Base-by-base conservation (phyloP, 2,113 vertebrate genomes). In the Boulengeromyrus knoepffleri region DNA sequence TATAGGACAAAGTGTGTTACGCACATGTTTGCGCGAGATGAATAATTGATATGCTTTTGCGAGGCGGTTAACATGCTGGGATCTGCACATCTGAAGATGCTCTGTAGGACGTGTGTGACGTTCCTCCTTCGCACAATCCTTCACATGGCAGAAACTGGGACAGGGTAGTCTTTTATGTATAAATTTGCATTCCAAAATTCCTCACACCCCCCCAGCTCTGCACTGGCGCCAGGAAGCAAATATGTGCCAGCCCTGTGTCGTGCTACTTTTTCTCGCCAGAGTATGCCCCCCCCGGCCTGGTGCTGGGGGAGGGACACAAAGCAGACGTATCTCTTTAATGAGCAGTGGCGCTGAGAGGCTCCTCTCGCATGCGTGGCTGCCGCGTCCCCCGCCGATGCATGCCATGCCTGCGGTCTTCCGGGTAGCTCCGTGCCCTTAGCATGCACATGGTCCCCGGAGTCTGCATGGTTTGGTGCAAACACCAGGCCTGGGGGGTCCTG, bases 251-350 rank as follows among this genome's bases (percentile, higher is more conserved):
- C 92, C 93, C 90, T 70, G 93, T 95, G 94, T 96, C 95, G 94
- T 95, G 95, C 95, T 94, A 95, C 95, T 95, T 95, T 95, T 94
- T 90, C 94, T 95, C 95, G 94, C 94, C 94, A 91, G 92, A 92
- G 92, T 92, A 89, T 50, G 66, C 87, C 91, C 91, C 36, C 36
- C 92, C 90, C 94, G 93, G 92, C 92, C 94, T 94, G 83, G 90
- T 94, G 93, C 92, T 91, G 92, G 88, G 93, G 94, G 94, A 93
- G 94, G 92, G 95, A 96, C 96, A 96, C 96, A 96, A 96, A 96
- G 95, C 95, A 95, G 95, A 95, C 96, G 94, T 93, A 93, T 94
- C 94, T 96, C 94, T 95, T 94, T 96, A 96, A 96, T 96, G 95
- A 96, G 94, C 94, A 93, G 92, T 91, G 88, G 91, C 89, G 66